Percentiles rank a stretch among this genome's conserved stretches.
These are phyloP conservation scores for Meriones psammophilus DNA, from an alignment of 2,797 vertebrate genomes.

Conservation along the genomic window DNA sequence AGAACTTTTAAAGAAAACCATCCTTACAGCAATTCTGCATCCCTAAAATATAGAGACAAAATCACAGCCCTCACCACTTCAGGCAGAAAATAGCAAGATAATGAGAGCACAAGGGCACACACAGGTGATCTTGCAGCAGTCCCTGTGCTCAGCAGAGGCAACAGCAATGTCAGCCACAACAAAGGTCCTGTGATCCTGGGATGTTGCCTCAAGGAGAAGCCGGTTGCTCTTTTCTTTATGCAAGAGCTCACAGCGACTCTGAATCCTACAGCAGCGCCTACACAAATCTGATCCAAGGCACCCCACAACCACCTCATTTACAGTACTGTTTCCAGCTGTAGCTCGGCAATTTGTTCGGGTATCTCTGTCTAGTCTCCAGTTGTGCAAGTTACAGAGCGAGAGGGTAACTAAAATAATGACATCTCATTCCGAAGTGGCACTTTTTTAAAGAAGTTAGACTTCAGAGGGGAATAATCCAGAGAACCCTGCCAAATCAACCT, in stretches of 20 bases:
- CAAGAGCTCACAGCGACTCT: neutral
- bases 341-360: neutral
- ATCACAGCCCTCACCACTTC: neutral
- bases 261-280: neutral
- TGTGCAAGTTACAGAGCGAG: neutral
- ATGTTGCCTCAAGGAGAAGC: neutral
- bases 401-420: neutral
- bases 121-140: neutral
- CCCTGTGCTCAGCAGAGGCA: neutral
- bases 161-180: neutral
- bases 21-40: neutral
- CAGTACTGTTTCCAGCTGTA: neutral
- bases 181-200: neutral
- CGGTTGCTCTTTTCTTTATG: neutral
- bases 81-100: neutral
- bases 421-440: neutral
- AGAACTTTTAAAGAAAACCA: neutral
- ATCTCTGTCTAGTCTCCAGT: neutral
- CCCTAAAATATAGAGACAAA: neutral
- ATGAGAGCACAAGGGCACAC: fast-evolving
- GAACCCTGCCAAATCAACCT: neutral
- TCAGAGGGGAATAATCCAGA: neutral
- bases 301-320: neutral
- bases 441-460: neutral
- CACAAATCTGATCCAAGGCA: neutral